A percentile compares a stretch with the other conserved stretches of the same genome.
Conservation (phyloP, 2,888 invertebrate species). For the Stenotaenia linearis region DNA sequence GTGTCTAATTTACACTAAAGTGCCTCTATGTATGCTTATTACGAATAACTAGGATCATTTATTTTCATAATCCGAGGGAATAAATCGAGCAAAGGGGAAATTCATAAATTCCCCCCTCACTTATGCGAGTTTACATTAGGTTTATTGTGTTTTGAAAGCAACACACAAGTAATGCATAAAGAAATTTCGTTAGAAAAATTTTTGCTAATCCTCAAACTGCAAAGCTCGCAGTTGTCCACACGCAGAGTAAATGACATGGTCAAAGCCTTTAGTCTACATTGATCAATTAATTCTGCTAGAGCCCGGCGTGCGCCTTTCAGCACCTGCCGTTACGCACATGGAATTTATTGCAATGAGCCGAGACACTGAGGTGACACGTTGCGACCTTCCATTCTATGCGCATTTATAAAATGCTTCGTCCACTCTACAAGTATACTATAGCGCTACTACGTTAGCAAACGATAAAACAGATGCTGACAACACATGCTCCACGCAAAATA, state of each 20-base stretch:
- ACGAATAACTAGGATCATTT: constrained; percentile 10
- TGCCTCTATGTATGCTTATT: constrained; percentile 7
- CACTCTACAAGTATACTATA: no score
- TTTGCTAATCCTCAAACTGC: neutral
- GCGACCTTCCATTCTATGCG: constrained; percentile 19
- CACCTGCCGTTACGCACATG: constrained; percentile 15
- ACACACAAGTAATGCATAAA: neutral
- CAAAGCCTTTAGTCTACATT: constrained; percentile 17
- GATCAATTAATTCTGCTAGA: constrained; percentile 19
- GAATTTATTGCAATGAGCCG: constrained; percentile 21
- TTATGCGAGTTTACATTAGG: neutral
- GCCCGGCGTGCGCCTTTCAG: constrained; percentile 1
- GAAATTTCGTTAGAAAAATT: neutral
- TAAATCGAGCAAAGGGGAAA: constrained; percentile 8
- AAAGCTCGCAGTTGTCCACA: neutral
- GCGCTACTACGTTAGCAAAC: neutral
- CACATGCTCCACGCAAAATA: neutral
- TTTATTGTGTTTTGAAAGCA: neutral
- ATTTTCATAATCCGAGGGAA: neutral
- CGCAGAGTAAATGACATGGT: neutral
- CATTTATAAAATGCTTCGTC: constrained; percentile 20
- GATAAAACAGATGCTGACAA: constrained; percentile 23
- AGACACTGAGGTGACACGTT: constrained; percentile 24
- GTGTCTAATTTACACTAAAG: constrained; percentile 19
- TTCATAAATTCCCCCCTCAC: neutral